Conservation (phyloP, 2,888 invertebrate species). For the Hartigia nigra region DNA sequence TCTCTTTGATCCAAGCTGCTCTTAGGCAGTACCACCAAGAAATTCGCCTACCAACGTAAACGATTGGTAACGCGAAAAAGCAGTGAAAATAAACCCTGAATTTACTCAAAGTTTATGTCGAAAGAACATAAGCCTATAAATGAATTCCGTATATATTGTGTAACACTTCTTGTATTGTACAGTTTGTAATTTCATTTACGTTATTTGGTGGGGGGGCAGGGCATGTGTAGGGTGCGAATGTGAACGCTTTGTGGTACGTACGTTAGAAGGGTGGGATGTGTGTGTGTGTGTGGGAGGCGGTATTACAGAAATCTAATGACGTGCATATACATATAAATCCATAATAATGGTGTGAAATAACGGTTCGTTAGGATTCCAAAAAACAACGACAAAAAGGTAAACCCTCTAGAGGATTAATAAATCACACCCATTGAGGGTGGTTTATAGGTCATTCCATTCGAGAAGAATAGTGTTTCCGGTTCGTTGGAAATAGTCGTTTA, state of each 20-base stretch:
- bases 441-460: neutral
- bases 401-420: neutral
- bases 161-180: neutral
- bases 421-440: neutral
- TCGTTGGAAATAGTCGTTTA: neutral
- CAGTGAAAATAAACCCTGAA: neutral
- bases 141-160: neutral
- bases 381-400: neutral
- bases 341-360: constrained; percentile 5
- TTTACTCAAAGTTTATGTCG: neutral
- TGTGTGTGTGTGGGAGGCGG: neutral
- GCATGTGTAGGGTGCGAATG: neutral
- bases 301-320: constrained; percentile 10
- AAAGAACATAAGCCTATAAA: neutral
- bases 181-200: neutral
- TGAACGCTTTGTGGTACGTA: neutral
- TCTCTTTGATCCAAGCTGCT: neutral
- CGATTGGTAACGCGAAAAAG: neutral
- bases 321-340: constrained; percentile 9
- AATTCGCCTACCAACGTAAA: neutral
- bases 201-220: neutral
- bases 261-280: neutral
- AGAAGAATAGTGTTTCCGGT: neutral
- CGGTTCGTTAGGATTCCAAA: neutral
- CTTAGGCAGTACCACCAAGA: neutral